Conservation (phyloP, 2,797 vertebrate genomes). For the Pseudomugil gertrudae region DNA sequence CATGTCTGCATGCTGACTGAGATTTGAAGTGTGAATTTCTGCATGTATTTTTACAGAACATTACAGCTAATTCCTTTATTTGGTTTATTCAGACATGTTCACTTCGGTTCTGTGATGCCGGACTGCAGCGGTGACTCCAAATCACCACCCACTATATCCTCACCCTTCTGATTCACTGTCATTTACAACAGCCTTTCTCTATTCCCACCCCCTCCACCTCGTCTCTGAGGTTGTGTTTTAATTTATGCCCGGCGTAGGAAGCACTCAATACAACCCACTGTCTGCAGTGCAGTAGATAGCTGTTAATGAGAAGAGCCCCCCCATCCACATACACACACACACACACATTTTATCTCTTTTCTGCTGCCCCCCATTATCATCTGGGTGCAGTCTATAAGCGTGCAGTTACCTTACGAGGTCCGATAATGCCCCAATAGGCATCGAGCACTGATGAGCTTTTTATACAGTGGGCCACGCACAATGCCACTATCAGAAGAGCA, state of each 20-base stretch:
- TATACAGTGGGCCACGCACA: constrained; percentile 93
- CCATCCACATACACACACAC: too few relatives aligned
- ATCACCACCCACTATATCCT: not conserved
- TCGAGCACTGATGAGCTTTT: constrained; percentile 97
- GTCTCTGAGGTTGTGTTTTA: constrained; percentile 80
- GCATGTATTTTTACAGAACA: too few relatives aligned
- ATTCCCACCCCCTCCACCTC: constrained; percentile 36
- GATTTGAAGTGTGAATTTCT: too few relatives aligned
- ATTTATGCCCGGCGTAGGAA: constrained; percentile 89
- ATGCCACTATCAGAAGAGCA: constrained; percentile 95
- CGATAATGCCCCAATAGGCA: constrained; percentile 95
- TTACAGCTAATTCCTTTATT: too few relatives aligned
- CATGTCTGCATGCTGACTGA: too few relatives aligned
- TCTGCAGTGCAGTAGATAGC: constrained; percentile 97
- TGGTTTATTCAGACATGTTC: too few relatives aligned
- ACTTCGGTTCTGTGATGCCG: not conserved
- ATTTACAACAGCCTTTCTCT: constrained; percentile 50
- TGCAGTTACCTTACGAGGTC: constrained; percentile 92
- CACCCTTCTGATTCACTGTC: constrained; percentile 37
- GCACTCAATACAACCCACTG: constrained; percentile 90
- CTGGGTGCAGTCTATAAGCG: constrained; percentile 96
- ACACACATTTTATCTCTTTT: constrained; percentile 96
- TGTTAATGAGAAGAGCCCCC: constrained; percentile 97
- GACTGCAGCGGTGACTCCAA: constrained; percentile 16
- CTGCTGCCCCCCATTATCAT: constrained; percentile 97